Conservation (phyloP, 2,113 vertebrate genomes). For the Cyprinodon tularosa region DNA sequence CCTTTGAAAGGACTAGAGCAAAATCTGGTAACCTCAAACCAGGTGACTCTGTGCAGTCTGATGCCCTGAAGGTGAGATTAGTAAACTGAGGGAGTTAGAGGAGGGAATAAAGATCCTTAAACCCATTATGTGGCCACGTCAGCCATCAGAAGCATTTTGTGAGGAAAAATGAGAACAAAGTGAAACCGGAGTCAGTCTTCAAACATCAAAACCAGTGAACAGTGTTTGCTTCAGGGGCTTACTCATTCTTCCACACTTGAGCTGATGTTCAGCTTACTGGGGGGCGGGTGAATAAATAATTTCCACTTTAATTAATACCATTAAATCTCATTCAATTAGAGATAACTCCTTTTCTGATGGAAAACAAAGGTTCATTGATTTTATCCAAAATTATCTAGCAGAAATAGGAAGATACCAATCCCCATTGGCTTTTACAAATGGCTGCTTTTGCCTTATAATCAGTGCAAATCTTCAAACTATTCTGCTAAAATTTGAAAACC, state of each 20-base stretch:
- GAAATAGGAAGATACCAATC: neutral
- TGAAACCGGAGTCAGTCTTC: conserved; percentile 30
- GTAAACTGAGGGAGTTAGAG: conserved; percentile 25
- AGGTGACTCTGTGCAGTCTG: conserved; percentile 40
- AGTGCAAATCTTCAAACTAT: no score
- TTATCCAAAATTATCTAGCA: neutral
- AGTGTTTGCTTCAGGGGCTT: conserved; percentile 42
- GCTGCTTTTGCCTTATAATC: no score
- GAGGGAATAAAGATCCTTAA: conserved; percentile 32
- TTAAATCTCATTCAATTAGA: neutral
- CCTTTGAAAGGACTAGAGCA: conserved; percentile 40
- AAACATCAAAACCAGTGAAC: conserved; percentile 28
- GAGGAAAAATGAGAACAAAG: neutral
- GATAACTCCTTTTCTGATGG: neutral
- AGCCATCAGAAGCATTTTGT: conserved; percentile 7
- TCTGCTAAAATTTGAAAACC: no score
- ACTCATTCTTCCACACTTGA: conserved; percentile 31
- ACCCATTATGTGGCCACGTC: conserved; percentile 41
- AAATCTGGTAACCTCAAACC: conserved; percentile 17
- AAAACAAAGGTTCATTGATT: neutral
- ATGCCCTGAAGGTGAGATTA: conserved; percentile 60
- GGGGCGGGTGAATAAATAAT: conserved; percentile 1
- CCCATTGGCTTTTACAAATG: no score
- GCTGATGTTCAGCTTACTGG: conserved; percentile 16
- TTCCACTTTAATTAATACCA: neutral